Conservation (phyloP, 2,113 vertebrate genomes). For the Platysternon megacephalum region DNA sequence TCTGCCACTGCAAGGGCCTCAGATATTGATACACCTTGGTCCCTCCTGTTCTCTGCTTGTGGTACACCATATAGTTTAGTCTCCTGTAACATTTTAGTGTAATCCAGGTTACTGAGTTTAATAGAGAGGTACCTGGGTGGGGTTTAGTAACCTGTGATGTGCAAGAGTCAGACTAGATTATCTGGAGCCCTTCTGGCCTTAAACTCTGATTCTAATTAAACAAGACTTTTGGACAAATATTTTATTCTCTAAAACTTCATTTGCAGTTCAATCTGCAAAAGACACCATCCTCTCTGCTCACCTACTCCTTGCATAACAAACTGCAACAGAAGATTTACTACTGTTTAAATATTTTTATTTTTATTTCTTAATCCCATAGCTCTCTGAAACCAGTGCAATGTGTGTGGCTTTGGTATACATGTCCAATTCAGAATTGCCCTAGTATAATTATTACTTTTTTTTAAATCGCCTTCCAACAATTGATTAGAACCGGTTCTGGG, state of each 20-base stretch:
- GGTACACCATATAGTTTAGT: not conserved
- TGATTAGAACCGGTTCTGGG: constrained; percentile 21
- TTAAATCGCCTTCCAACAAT: constrained; percentile 19
- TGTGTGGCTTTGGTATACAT: constrained; percentile 4
- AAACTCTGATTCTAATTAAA: not conserved
- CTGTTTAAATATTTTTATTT: constrained; percentile 14
- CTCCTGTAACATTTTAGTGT: not conserved
- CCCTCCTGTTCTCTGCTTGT: not conserved
- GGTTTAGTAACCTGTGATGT: not conserved
- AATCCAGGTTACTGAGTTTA: not conserved
- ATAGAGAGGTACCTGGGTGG: not conserved
- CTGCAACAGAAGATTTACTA: not conserved
- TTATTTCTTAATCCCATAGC: not conserved
- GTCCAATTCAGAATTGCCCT: constrained; percentile 1
- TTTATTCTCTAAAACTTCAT: not conserved
- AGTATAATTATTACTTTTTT: constrained; percentile 31
- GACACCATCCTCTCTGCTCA: not conserved
- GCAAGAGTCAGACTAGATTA: not conserved
- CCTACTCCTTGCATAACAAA: not conserved
- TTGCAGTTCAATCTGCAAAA: not conserved
- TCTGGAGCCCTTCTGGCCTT: not conserved
- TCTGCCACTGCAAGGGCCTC: not conserved
- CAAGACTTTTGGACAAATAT: not conserved
- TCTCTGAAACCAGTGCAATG: not conserved
- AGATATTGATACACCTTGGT: not conserved